These are phyloP conservation scores for Ceryle rudis DNA, from an alignment of 2,797 vertebrate genomes.

Conservation along the genomic window DNA sequence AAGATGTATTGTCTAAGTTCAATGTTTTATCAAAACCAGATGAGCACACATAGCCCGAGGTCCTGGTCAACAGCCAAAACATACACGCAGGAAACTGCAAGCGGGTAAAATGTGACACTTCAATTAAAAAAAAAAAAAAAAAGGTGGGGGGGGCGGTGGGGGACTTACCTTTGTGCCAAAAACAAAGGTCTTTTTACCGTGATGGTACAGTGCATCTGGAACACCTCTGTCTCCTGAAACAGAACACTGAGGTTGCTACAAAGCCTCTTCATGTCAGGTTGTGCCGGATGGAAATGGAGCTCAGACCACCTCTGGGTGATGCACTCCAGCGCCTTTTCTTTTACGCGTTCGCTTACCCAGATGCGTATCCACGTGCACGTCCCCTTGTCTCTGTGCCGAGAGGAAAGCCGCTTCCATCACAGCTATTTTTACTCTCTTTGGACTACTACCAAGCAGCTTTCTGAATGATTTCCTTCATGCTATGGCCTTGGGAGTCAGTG, in stretches of 20 bases:
- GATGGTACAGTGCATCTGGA: constrained; percentile 5
- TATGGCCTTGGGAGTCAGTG: neutral
- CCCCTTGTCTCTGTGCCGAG: neutral
- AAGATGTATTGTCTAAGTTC: constrained; percentile 69
- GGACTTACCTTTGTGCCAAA: constrained; percentile 11
- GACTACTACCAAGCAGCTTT: neutral
- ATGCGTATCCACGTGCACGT: neutral
- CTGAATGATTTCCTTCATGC: neutral
- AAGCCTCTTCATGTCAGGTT: neutral
- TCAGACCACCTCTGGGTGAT: constrained; percentile 10
- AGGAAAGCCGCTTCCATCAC: neutral
- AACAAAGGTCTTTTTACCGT: neutral
- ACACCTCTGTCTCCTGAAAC: constrained; percentile 26
- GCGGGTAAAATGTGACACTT: constrained; percentile 69
- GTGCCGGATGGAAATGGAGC: neutral
- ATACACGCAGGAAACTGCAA: constrained; percentile 73
- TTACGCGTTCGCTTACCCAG: neutral
- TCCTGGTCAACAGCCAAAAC: constrained; percentile 67
- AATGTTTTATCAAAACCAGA: constrained; percentile 72
- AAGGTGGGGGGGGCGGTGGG: neutral
- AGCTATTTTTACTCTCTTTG: neutral
- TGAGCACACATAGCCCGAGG: constrained; percentile 45
- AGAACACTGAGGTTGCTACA: neutral
- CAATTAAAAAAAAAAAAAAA: neutral
- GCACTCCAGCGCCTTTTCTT: neutral